Evolutionary conservation across 2,797 vertebrate species (phyloP).

Genomic region (Nothura maculosa): DNA sequence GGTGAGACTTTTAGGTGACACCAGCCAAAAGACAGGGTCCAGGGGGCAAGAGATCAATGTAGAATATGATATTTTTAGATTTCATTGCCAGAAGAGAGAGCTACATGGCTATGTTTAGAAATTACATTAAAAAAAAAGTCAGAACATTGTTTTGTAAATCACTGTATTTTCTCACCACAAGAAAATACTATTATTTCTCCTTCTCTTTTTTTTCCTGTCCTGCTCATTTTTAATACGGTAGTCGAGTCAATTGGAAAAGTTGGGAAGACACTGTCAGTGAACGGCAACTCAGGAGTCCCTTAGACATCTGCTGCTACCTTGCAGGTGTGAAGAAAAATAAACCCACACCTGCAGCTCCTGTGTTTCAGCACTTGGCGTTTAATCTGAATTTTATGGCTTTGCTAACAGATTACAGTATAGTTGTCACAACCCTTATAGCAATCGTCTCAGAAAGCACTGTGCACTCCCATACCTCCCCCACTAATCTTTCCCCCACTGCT

Average conservation of each 20-base stretch:
- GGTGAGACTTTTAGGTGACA: background rate
- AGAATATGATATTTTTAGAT: background rate
- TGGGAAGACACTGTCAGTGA: background rate
- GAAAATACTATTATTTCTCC: background rate
- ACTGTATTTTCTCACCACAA: background rate
- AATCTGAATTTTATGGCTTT: slow-evolving; percentile 59
- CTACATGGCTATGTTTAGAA: background rate
- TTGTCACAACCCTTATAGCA: slow-evolving; percentile 13
- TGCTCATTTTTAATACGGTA: background rate
- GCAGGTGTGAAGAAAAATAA: background rate
- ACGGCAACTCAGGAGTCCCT: background rate
- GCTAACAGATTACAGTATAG: slow-evolving; percentile 7
- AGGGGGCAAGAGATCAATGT: background rate
- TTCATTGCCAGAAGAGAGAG: background rate
- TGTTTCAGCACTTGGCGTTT: background rate
- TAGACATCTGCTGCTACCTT: background rate
- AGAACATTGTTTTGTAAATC: background rate
- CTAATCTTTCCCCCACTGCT: slow-evolving; percentile 69
- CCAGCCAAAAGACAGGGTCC: background rate
- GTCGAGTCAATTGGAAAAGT: background rate
- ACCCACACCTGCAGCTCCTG: slow-evolving; percentile 11
- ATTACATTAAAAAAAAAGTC: background rate
- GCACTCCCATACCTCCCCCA: slow-evolving; percentile 62
- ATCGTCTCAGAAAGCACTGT: slow-evolving; percentile 39
- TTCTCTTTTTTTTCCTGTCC: background rate